phyloP scores from a whole-genome alignment of 1,140 invertebrate species.

The Sitophilus oryzae region DNA sequence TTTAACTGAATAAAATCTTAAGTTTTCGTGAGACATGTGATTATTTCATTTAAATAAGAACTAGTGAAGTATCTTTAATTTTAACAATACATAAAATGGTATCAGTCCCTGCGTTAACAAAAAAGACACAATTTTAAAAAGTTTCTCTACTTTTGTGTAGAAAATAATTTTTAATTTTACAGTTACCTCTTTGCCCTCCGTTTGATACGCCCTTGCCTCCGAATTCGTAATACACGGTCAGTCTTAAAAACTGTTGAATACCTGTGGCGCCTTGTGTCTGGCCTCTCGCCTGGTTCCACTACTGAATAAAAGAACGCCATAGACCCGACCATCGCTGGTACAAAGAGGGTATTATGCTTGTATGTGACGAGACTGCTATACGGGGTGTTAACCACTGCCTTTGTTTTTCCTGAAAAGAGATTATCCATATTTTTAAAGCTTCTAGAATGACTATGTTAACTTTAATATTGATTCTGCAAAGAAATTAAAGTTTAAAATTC shows the following conservation, averaged over 20 bases:
- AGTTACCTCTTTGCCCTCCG: not conserved
- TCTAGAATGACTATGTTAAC: too few species aligned
- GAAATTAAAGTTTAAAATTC: too few species aligned
- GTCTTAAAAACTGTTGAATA: slow-evolving; percentile 20
- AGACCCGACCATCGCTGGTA: slow-evolving; percentile 5
- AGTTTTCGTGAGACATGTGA: too few species aligned
- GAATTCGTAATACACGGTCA: slow-evolving; percentile 11
- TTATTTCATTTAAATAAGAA: too few species aligned
- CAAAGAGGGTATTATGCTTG: slow-evolving; percentile 4
- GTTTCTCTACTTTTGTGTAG: too few species aligned
- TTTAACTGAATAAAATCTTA: too few species aligned
- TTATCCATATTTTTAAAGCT: not conserved
- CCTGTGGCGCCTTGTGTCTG: slow-evolving; percentile 24
- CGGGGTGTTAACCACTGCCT: not conserved
- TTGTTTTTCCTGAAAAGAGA: not conserved
- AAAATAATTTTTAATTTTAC: not conserved
- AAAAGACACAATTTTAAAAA: too few species aligned
- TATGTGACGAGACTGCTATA: not conserved
- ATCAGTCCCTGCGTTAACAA: too few species aligned
- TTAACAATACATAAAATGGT: too few species aligned
- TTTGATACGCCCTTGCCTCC: not conserved
- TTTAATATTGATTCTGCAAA: too few species aligned
- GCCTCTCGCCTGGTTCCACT: slow-evolving; percentile 18
- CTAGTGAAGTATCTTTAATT: too few species aligned
- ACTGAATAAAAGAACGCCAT: slow-evolving; percentile 22